These are phyloP conservation scores for Carassius carassius DNA, from an alignment of 2,113 vertebrate genomes.

Conservation along the genomic window DNA sequence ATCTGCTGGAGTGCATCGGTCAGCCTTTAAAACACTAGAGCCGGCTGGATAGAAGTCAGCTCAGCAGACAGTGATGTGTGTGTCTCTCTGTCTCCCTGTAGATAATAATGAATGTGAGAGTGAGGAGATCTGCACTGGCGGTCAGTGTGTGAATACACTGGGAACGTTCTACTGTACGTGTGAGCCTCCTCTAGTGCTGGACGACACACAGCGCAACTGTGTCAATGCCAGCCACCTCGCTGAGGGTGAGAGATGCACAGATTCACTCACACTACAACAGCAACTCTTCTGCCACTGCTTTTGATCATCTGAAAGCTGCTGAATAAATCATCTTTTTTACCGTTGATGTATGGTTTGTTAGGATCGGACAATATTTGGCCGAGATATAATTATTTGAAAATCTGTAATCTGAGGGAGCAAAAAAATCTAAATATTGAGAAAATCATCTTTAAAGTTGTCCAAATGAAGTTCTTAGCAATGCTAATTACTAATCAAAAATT, in stretches of 20 bases:
- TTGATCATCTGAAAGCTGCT: too few species aligned
- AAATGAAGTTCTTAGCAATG: too few species aligned
- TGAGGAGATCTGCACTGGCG: constrained; percentile 82
- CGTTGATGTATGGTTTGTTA: too few species aligned
- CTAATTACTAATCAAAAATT: too few species aligned
- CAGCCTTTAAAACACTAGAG: background rate
- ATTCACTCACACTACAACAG: background rate
- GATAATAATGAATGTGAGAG: constrained; percentile 90
- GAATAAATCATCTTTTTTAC: too few species aligned
- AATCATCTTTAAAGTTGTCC: too few species aligned
- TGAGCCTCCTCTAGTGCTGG: constrained; percentile 83
- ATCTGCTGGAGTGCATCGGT: constrained; percentile 87
- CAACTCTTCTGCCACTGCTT: background rate
- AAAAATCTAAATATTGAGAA: too few species aligned
- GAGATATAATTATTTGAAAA: too few species aligned
- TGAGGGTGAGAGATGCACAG: constrained; percentile 69
- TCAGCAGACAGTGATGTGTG: background rate
- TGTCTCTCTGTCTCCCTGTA: constrained; percentile 59
- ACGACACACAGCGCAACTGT: constrained; percentile 81
- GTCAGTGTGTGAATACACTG: constrained; percentile 85
- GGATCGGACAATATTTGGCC: too few species aligned
- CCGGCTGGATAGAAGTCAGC: background rate
- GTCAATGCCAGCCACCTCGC: constrained; percentile 78
- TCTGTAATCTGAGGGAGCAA: too few species aligned
- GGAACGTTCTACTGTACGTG: constrained; percentile 94